Evolutionary conservation across 2,113 vertebrate species (phyloP).

Genomic region (Delphinus delphis): DNA sequence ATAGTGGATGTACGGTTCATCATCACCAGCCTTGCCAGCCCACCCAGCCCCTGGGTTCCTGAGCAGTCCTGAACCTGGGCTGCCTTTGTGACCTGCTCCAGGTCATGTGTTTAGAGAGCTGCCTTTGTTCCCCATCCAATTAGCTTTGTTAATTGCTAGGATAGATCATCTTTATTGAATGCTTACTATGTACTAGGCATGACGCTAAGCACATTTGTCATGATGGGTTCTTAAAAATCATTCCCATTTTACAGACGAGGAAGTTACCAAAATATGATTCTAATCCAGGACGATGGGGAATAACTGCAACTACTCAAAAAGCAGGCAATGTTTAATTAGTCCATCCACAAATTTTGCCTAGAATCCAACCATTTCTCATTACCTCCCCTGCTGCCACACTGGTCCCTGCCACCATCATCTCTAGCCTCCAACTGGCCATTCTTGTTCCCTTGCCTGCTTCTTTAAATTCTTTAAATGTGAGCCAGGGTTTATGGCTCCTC

Average conservation of each 20-base stretch:
- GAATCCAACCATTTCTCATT: background rate
- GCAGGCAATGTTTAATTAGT: background rate
- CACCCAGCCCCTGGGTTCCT: background rate
- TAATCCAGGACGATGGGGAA: background rate
- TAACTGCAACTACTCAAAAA: background rate
- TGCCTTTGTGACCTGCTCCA: background rate
- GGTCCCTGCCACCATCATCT: background rate
- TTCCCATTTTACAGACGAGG: background rate
- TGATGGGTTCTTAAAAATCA: background rate
- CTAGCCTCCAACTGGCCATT: background rate
- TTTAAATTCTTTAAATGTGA: background rate
- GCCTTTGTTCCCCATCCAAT: background rate
- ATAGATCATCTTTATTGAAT: background rate
- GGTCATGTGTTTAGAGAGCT: background rate
- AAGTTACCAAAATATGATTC: background rate
- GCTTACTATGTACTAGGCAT: background rate
- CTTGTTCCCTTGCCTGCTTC: background rate
- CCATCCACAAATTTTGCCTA: background rate
- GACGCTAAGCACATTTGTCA: background rate
- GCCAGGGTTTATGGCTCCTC: background rate
- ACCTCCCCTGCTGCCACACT: background rate
- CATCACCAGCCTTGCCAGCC: background rate
- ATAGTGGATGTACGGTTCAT: rapidly evolving
- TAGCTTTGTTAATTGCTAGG: background rate
- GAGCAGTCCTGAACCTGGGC: background rate